A percentile compares a stretch with the other conserved stretches of the same genome.
Evolutionary conservation across 64 coral and sea anemone species (phyloP).

Genomic region (Montipora efflorescens): DNA sequence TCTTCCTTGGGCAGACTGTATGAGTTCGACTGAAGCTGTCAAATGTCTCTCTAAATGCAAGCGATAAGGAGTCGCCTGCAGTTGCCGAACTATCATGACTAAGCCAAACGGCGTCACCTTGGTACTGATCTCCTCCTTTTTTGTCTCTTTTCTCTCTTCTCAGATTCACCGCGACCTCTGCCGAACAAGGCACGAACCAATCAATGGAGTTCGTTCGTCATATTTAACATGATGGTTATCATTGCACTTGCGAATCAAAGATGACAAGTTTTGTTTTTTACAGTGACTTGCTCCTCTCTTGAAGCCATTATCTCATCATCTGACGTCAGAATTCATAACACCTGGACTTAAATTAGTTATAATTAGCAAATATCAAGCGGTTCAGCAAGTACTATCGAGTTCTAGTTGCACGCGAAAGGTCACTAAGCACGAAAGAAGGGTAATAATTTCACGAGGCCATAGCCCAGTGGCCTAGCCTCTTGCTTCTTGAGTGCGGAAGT

Average conservation of each 20-base stretch:
- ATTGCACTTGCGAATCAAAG: background rate
- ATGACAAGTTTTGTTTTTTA: background rate
- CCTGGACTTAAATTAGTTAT: no score
- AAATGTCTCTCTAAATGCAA: background rate
- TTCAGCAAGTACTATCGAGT: no score
- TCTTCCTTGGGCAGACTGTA: no score
- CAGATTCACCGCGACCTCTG: background rate
- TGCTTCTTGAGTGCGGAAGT: no score
- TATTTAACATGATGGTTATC: background rate
- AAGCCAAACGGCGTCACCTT: no score
- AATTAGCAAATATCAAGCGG: no score
- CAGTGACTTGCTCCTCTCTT: background rate
- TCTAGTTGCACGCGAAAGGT: no score
- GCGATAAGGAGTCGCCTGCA: background rate
- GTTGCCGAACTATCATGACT: background rate
- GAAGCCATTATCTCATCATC: no score
- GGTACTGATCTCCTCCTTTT: background rate
- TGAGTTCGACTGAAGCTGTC: background rate
- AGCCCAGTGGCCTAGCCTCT: no score
- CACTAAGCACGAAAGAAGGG: no score
- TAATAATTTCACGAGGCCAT: no score
- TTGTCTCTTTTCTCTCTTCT: background rate
- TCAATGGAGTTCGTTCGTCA: background rate
- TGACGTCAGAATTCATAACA: no score
- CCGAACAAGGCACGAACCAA: background rate